Evolutionary conservation across 2,888 invertebrate genomes (phyloP).

Genomic region (Leucophora obtusa): DNA sequence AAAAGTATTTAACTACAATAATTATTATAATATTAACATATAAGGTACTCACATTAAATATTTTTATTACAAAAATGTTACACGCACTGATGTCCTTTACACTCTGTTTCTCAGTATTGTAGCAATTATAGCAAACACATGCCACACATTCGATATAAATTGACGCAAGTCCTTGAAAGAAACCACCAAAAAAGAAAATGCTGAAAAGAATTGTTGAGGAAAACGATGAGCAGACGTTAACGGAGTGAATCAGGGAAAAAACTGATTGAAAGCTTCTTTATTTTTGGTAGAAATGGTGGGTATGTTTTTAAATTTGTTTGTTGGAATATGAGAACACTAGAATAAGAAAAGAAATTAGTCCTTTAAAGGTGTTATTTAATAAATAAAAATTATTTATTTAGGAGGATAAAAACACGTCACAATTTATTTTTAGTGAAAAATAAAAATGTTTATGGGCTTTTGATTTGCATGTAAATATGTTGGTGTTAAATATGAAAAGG

Average conservation of each 20-base stretch:
- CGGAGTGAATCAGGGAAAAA: background rate
- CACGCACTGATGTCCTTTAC: conserved; percentile 39
- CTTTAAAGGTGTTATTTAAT: conserved; percentile 4
- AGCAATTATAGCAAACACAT: background rate
- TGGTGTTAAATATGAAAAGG: conserved; percentile 12
- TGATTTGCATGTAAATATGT: conserved; percentile 7
- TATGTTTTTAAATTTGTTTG: background rate
- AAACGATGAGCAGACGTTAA: background rate
- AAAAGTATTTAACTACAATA: background rate
- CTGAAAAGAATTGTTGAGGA: conserved; percentile 1
- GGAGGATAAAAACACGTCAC: conserved; percentile 41
- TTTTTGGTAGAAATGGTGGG: conserved; percentile 35
- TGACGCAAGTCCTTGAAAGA: conserved; percentile 66
- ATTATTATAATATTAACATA: conserved; percentile 4
- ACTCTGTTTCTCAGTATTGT: background rate
- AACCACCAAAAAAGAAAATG: conserved; percentile 23
- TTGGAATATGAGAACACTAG: conserved; percentile 14
- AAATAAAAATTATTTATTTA: background rate
- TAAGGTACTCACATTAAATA: conserved; percentile 43
- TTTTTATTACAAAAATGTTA: conserved; percentile 36
- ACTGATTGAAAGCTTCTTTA: conserved; percentile 26
- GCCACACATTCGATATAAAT: conserved; percentile 25
- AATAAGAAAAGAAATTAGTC: conserved; percentile 20
- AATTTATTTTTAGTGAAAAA: conserved; percentile 55
- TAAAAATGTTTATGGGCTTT: background rate